These are phyloP conservation scores for Pao palembangensis DNA, from an alignment of 2,113 vertebrate genomes.

Conservation along the genomic window DNA sequence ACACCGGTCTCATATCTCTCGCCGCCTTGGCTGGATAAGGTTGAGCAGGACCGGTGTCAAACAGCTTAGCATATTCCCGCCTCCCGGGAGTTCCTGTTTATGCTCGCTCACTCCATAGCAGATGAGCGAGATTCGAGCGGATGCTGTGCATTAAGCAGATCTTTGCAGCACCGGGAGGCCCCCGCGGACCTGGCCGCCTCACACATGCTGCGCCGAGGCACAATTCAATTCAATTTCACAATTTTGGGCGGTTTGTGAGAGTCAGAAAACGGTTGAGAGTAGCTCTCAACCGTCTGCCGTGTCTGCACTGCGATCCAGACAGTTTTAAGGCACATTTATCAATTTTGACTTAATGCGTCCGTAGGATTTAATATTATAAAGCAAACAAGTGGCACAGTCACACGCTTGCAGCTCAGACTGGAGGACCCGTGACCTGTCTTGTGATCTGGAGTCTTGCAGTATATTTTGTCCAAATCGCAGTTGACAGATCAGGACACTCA, in stretches of 20 bases:
- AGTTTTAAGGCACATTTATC: no score
- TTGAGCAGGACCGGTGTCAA: slow-evolving; percentile 44
- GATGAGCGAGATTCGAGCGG: slow-evolving; percentile 46
- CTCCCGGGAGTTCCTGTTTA: slow-evolving; percentile 58
- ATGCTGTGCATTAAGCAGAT: slow-evolving; percentile 50
- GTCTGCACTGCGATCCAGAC: no score
- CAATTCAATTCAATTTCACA: neutral
- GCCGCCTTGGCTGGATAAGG: slow-evolving; percentile 38
- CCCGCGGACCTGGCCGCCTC: slow-evolving; percentile 9
- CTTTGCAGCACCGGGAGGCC: slow-evolving; percentile 22
- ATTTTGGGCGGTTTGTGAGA: neutral
- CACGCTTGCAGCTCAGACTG: no score
- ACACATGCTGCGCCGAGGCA: slow-evolving; percentile 1
- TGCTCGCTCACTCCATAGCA: slow-evolving; percentile 47
- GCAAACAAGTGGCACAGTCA: no score
- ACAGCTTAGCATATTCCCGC: slow-evolving; percentile 64
- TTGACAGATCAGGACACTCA: no score
- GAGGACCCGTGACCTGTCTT: no score
- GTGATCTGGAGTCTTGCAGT: no score
- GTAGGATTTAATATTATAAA: no score
- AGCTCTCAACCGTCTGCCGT: no score
- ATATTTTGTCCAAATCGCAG: no score
- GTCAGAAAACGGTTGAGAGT: no score
- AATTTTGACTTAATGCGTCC: no score
- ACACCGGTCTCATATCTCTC: slow-evolving; percentile 35